A percentile compares a stretch with the other conserved stretches of the same genome.
Evolutionary conservation across 2,797 vertebrate genomes (phyloP).

Genomic region (Paguma larvata): DNA sequence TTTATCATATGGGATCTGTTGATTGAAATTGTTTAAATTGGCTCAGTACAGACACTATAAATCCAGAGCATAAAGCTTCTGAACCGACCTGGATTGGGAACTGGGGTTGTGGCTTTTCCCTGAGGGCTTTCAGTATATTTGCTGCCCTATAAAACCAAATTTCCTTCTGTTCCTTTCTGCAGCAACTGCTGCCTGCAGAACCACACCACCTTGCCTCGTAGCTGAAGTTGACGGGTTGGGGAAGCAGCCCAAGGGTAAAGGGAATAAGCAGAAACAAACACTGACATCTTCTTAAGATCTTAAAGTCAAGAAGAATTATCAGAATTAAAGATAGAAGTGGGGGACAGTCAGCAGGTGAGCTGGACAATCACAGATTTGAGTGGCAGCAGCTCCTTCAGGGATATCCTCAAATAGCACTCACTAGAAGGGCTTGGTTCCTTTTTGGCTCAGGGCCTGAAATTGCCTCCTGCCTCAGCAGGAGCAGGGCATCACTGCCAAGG

Average conservation of each 20-base stretch:
- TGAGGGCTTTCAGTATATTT: conserved; percentile 62
- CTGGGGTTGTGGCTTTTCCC: conserved; percentile 66
- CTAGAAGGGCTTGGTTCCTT: not conserved
- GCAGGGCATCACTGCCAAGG: not conserved
- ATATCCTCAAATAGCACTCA: not conserved
- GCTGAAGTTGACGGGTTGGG: not conserved
- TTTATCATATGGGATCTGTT: conserved; percentile 62
- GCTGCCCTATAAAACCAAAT: conserved; percentile 70
- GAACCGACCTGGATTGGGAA: conserved; percentile 62
- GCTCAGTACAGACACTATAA: conserved; percentile 52
- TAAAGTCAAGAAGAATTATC: not conserved
- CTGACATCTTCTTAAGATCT: not conserved
- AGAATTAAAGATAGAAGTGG: not conserved
- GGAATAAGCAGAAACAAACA: fast-evolving
- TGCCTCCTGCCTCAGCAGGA: not conserved
- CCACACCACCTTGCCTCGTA: fast-evolving
- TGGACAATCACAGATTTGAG: not conserved
- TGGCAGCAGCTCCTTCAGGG: not conserved
- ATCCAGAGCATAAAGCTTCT: conserved; percentile 48
- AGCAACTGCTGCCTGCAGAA: not conserved
- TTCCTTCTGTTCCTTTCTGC: not conserved
- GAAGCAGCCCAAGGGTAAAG: no score
- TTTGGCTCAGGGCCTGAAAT: conserved; percentile 1
- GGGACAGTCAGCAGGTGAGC: not conserved
- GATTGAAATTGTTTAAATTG: conserved; percentile 83